A percentile compares a stretch with the other conserved stretches of the same genome.
These are phyloP conservation scores for Henricia sp. DNA, from an alignment of 53 echinoderm and acorn worm genomes.

Conservation along the genomic window DNA sequence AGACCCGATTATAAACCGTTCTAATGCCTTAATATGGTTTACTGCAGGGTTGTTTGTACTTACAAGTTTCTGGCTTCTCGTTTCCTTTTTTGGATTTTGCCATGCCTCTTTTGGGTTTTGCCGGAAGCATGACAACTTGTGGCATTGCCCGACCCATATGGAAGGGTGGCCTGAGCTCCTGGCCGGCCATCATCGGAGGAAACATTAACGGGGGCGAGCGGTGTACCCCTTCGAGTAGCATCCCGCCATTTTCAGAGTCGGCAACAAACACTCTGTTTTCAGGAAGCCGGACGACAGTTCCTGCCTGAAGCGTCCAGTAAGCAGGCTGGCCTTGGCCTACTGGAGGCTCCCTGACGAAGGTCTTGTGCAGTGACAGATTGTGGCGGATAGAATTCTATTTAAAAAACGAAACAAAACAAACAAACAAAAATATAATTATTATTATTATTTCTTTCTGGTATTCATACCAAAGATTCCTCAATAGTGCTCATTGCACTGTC, in stretches of 20 bases:
- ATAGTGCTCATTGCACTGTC: no score
- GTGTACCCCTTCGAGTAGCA: constrained; percentile 7
- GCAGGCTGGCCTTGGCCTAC: constrained; percentile 83
- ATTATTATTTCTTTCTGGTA: no score
- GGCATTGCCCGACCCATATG: constrained; percentile 36
- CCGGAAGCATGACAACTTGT: constrained; percentile 32
- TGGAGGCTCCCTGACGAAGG: constrained; percentile 88
- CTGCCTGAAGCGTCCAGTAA: constrained; percentile 89
- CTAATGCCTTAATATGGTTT: no score
- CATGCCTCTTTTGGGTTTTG: background rate
- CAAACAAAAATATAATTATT: no score
- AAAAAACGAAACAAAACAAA: background rate
- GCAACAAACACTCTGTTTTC: constrained; percentile 70
- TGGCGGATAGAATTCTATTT: constrained; percentile 95
- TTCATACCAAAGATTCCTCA: no score
- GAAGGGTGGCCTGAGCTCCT: background rate
- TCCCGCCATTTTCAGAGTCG: constrained; percentile 44
- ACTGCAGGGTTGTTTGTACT: no score
- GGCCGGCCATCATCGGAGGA: background rate
- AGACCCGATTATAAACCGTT: no score
- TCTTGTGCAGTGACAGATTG: constrained; percentile 97
- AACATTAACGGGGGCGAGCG: constrained; percentile 6
- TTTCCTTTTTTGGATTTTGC: background rate
- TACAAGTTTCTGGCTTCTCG: no score
- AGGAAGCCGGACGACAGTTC: constrained; percentile 91